A percentile compares a stretch with the other conserved stretches of the same genome.
Evolutionary conservation across 2,113 vertebrate species (phyloP).

Genomic region (Oreochromis tanganicae): DNA sequence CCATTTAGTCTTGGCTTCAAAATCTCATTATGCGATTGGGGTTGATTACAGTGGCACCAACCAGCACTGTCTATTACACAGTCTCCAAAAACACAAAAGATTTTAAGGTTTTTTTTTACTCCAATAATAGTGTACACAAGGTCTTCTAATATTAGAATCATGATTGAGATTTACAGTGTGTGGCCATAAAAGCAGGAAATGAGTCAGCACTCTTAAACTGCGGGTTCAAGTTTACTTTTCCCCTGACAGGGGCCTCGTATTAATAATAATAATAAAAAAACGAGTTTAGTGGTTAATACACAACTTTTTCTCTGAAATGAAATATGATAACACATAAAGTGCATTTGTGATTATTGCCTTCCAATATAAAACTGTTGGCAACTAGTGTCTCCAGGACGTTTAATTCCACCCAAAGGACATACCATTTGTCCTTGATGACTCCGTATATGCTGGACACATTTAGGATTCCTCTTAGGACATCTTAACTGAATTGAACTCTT

Average conservation of each 20-base stretch:
- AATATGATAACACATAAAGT: constrained; percentile 4
- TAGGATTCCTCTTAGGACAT: not conserved
- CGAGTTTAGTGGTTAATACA: not conserved
- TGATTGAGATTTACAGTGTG: not conserved
- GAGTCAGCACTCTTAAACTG: not conserved
- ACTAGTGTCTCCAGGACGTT: not conserved
- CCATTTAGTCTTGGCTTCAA: constrained; percentile 14
- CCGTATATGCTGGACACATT: not conserved
- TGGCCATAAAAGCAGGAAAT: not conserved
- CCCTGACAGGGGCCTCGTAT: not conserved
- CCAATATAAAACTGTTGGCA: not conserved
- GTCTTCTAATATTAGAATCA: not conserved
- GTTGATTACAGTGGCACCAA: constrained; percentile 6
- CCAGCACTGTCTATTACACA: not conserved
- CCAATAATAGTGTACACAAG: not conserved
- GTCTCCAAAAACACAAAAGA: not conserved
- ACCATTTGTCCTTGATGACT: not conserved
- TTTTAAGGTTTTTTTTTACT: not conserved
- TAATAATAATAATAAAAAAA: not conserved
- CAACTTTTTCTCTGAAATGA: not conserved
- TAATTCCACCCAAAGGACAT: not conserved
- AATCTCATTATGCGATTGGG: constrained; percentile 16
- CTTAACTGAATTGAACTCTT: not conserved
- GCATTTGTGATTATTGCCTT: constrained; percentile 18
- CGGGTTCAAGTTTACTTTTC: not conserved